Evolutionary conservation across 1,140 invertebrate species (phyloP).

Genomic region (Ostrea denselamellosa): DNA sequence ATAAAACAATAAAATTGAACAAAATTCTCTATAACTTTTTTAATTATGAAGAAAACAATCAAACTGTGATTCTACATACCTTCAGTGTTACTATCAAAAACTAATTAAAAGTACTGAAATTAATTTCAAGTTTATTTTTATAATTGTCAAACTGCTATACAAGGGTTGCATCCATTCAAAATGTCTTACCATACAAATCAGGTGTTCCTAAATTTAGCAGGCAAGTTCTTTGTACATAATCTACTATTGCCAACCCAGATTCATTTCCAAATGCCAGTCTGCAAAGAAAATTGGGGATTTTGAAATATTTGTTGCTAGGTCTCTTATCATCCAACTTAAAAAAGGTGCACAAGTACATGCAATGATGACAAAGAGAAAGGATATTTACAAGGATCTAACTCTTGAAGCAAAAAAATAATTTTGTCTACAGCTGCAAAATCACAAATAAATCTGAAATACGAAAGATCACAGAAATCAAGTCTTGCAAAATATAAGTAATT

Average conservation of each 20-base stretch:
- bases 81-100: conserved; percentile 34
- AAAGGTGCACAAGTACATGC: too few species aligned
- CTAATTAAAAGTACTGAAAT: conserved; percentile 36
- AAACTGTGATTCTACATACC: conserved; percentile 31
- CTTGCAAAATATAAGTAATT: too few species aligned
- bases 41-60: conserved; percentile 2
- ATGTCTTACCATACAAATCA: conserved; percentile 89
- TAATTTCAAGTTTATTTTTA: conserved; percentile 1
- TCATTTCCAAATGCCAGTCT: conserved; percentile 98
- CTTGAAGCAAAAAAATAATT: too few species aligned
- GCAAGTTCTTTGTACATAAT: conserved; percentile 94
- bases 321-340: too few species aligned
- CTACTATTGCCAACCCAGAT: conserved; percentile 94
- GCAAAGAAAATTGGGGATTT: conserved; percentile 69
- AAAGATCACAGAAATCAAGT: too few species aligned
- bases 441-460: too few species aligned
- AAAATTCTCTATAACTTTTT: not conserved
- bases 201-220: conserved; percentile 86
- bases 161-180: not conserved
- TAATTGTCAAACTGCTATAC: not conserved
- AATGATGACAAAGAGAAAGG: too few species aligned
- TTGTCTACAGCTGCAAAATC: too few species aligned
- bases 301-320: not conserved
- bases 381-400: too few species aligned
- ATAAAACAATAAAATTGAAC: conserved; percentile 31